Base-by-base conservation (phyloP, 37 sponge, comb jelly and placozoan species). In the Sycon ciliatum region DNA sequence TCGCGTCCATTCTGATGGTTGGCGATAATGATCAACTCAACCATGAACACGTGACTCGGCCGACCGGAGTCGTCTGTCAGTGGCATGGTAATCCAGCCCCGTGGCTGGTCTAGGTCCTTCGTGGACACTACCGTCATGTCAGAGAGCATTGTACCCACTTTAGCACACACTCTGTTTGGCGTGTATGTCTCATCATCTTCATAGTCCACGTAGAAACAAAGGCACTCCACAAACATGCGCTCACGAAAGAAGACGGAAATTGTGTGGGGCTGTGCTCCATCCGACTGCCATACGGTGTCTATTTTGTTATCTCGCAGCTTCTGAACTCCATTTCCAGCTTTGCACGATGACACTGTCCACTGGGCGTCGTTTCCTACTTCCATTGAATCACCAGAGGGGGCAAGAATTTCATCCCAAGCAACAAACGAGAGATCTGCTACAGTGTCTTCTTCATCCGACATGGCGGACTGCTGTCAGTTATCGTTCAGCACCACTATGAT, bases 1-100 rank as follows among this genome's bases (percentile, higher is more conserved):
- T 96, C 93, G 32, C 99, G 69, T 2, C 99, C 99, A 72, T 85
- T 96, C 75, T 92, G 99, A 46, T 96, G 99, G 66, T 96, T 96
- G n/a, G 82, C 63, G 13, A 89, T 38, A 1, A 96, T 77, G 16
- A 73, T 74, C 22, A 96, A 63, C 74, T 90, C 88, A 30, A 87
- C 60, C 1, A 84, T 57, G 71, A 92, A 92, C n/a, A 79, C 93
- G 24, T 38, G 27, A 60, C 32, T 22, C 31, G 26, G 63, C 27
- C 63, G 7, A 18, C 7, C 7, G 16, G 16, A 42, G 49, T 71
- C 73, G 26, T 83, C 69, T 23, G 38, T 60, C 16, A 85, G 34
- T 3, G 82, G 56, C 4, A 95, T 82, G 36, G 77, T 67, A 3
- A 73, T 63, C 93, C 93, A 96, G 1, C 92, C 99, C 6, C 73